Conservation (phyloP, 2,113 vertebrate species). For the Pomatostomus ruficeps region DNA sequence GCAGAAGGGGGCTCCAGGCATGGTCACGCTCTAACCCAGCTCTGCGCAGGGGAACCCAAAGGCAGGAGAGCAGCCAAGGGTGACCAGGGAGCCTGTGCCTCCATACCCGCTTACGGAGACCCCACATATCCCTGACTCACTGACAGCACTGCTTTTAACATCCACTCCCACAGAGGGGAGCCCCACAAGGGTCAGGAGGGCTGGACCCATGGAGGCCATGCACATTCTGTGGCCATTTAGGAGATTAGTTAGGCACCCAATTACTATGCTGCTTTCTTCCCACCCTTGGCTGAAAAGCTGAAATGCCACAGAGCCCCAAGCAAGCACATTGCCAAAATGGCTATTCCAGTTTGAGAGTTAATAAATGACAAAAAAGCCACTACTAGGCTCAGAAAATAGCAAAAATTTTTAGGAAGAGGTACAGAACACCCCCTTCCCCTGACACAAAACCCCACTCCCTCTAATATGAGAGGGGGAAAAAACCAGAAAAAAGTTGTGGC, state of each 20-base stretch:
- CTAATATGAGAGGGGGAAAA: not conserved
- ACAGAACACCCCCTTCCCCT: too few relatives aligned
- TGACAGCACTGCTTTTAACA: not conserved
- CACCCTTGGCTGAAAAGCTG: not conserved
- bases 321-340: not conserved
- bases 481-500: not conserved
- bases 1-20: not conserved
- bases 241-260: not conserved
- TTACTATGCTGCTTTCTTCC: not conserved
- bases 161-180: not conserved
- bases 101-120: rapidly evolving
- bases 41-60: not conserved
- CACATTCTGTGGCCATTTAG: not conserved
- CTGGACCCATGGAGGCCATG: not conserved
- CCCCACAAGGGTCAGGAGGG: not conserved
- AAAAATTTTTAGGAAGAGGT: not conserved
- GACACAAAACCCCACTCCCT: not conserved
- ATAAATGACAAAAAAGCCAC: not conserved
- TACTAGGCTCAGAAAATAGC: not conserved
- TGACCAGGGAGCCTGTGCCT: not conserved
- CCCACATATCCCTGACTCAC: rapidly evolving
- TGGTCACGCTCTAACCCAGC: rapidly evolving
- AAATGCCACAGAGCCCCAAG: not conserved
- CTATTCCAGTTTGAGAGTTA: not conserved
- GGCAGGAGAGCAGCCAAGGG: not conserved